Evolutionary conservation across 1,140 invertebrate genomes (phyloP).

Genomic region (Apocrypta bakeri): DNA sequence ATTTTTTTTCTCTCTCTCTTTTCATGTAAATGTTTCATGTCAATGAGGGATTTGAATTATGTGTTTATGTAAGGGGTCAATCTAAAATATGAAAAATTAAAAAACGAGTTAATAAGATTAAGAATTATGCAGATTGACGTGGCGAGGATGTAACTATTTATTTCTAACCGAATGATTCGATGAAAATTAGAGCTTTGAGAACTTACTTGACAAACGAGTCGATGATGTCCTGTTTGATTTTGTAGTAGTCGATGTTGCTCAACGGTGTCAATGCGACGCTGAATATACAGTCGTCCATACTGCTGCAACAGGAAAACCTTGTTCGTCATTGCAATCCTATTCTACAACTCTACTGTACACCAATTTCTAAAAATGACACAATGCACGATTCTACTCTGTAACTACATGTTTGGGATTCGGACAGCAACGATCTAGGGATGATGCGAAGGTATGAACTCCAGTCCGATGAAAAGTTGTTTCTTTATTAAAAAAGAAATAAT

Average conservation of each 20-base stretch:
- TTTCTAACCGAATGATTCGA: no score
- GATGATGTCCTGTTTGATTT: slow-evolving; percentile 48
- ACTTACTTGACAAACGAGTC: slow-evolving; percentile 49
- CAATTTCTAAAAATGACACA: not conserved
- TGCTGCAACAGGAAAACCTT: slow-evolving; percentile 39
- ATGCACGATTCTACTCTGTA: not conserved
- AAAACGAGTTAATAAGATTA: no score
- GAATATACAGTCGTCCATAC: slow-evolving; percentile 30
- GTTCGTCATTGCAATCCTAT: not conserved
- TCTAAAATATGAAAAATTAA: no score
- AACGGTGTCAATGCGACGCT: slow-evolving; percentile 1
- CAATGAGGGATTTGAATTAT: no score
- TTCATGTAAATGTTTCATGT: no score
- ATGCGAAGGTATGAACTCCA: no score
- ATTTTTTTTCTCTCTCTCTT: no score
- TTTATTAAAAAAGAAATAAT: no score
- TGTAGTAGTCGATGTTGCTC: slow-evolving; percentile 39
- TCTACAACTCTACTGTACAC: not conserved
- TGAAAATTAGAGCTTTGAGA: not conserved
- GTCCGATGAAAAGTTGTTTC: no score
- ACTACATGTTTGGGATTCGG: slow-evolving; percentile 1
- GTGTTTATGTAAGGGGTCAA: no score
- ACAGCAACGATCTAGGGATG: not conserved
- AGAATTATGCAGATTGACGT: no score
- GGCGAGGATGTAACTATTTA: no score